phyloP scores from a whole-genome alignment of 2,888 invertebrate genomes.

The Brachycybe producta region DNA sequence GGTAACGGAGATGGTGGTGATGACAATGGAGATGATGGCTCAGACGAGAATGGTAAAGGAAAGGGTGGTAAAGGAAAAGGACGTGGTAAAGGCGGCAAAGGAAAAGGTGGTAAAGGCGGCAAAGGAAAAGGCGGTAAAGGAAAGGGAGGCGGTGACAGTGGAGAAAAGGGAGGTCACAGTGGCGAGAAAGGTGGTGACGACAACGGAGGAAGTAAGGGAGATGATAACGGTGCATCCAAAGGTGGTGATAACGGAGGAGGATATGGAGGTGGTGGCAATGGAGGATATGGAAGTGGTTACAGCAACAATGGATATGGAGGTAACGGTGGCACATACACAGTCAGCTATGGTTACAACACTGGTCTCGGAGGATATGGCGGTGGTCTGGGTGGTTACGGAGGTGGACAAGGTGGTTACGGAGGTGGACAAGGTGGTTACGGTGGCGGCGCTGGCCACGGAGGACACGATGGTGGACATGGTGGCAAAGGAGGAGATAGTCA shows the following conservation, averaged over 20 bases:
- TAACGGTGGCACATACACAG: constrained; percentile 3
- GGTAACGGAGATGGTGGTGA: no score
- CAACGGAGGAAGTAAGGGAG: not conserved
- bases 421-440: not conserved
- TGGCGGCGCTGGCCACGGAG: not conserved
- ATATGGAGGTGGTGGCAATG: not conserved
- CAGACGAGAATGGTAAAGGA: no score
- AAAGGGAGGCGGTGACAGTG: constrained; percentile 1
- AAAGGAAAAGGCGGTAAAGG: not conserved
- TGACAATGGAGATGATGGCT: no score
- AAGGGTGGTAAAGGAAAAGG: no score
- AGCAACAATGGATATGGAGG: constrained; percentile 1
- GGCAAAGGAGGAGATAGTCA: not conserved
- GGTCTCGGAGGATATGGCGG: constrained; percentile 1
- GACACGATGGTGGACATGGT: not conserved
- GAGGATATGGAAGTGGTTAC: not conserved
- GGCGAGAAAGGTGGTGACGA: constrained; percentile 4
- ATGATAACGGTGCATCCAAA: not conserved
- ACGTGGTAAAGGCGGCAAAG: no score
- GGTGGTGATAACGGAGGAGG: not conserved
- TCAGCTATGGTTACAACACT: constrained; percentile 5
- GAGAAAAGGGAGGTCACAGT: constrained; percentile 1
- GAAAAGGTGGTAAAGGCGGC: constrained; percentile 6
- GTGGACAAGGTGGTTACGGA: not conserved
- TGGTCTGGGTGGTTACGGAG: not conserved